Conservation (phyloP, 2,113 vertebrate species). For the Acrocephalus kingi region DNA sequence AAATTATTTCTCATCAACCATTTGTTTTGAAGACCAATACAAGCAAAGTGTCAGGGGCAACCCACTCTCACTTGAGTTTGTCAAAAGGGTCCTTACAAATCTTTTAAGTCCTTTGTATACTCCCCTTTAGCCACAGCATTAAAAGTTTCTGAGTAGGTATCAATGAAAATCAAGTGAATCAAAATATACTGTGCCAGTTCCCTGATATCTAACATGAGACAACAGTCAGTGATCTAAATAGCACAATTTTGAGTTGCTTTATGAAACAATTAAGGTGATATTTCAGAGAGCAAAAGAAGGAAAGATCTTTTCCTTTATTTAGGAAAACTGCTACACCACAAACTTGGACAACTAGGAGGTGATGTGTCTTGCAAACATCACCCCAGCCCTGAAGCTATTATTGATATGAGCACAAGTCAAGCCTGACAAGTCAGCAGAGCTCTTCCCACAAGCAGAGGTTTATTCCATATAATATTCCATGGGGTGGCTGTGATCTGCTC, state of each 20-base stretch:
- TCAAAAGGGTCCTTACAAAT: not conserved
- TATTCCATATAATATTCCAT: not conserved
- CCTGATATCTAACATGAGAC: not conserved
- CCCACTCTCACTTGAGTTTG: not conserved
- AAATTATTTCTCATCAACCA: not conserved
- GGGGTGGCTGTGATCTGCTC: conserved; percentile 31
- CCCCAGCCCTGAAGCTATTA: not conserved
- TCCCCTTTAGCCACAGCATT: not conserved
- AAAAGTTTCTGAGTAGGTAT: not conserved
- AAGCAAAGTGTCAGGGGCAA: not conserved
- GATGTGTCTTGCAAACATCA: not conserved
- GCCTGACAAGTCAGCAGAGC: not conserved
- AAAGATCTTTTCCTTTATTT: not conserved
- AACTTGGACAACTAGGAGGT: not conserved
- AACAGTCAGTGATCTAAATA: not conserved
- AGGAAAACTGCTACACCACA: not conserved
- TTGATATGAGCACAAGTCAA: not conserved
- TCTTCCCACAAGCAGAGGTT: not conserved
- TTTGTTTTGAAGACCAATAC: not conserved
- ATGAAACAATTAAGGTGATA: not conserved
- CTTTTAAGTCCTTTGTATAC: not conserved
- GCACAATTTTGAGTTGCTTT: not conserved
- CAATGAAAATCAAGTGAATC: not conserved
- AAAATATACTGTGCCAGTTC: not conserved
- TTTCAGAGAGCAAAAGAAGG: not conserved